Percentiles rank a stretch among this genome's conserved stretches.
Evolutionary conservation across 1,140 invertebrate species (phyloP).

Genomic region (Conus betulinus): DNA sequence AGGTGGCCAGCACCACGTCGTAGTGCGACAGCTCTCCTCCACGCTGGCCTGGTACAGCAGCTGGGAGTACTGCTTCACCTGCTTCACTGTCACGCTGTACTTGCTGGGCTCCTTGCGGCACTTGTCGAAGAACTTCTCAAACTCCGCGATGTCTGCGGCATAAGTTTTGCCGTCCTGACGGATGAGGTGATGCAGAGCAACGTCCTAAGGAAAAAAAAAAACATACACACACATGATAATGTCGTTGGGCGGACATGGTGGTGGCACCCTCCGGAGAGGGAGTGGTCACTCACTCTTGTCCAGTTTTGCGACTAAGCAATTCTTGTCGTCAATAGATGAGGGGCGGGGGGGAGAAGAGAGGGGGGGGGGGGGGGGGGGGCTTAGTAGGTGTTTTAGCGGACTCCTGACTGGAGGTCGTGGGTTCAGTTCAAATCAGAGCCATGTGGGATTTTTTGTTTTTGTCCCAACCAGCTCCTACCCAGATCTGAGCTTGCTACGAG

Average conservation of each 20-base stretch:
- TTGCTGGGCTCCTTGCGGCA: background rate
- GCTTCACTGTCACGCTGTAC: conserved; percentile 26
- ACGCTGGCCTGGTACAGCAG: conserved; percentile 46
- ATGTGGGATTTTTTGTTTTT: too few relatives aligned
- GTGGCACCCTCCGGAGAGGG: too few relatives aligned
- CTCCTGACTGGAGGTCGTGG: too few relatives aligned
- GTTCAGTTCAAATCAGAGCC: too few relatives aligned
- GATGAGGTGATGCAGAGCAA: conserved; percentile 60
- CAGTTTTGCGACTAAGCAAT: background rate
- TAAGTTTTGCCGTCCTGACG: conserved; percentile 53
- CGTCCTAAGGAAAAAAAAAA: background rate
- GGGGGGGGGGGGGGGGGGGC: too few relatives aligned
- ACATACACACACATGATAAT: too few relatives aligned
- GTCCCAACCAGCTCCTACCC: too few relatives aligned
- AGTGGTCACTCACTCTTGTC: background rate
- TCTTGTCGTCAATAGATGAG: background rate
- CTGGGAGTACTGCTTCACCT: conserved; percentile 45
- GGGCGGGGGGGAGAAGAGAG: too few relatives aligned
- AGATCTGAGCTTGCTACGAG: too few relatives aligned
- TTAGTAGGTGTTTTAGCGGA: too few relatives aligned
- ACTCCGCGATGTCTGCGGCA: conserved; percentile 52
- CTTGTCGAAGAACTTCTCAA: conserved; percentile 45
- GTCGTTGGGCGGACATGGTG: too few relatives aligned
- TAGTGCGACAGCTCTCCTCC: conserved; percentile 45
- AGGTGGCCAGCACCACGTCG: conserved; percentile 61